Evolutionary conservation across 2,113 vertebrate genomes (phyloP), one percentile per base, ranked within the genome.

Genomic region (Polypterus bichir): DNA sequence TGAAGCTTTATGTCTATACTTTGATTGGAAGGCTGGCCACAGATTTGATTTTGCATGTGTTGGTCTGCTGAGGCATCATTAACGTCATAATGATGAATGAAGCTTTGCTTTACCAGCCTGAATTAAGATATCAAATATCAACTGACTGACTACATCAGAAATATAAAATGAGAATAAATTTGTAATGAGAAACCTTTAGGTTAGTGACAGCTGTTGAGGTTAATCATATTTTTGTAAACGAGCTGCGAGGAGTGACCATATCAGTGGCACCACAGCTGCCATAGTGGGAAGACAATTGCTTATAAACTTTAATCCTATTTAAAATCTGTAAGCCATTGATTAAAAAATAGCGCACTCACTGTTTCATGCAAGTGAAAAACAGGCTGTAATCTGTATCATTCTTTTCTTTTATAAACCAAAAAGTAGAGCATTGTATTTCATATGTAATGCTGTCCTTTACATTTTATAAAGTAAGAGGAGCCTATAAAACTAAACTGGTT

Each of bases 121-220:
- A 2, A 56, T 54, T 62, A 46, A 62, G 44, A 63, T 51, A 11
- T 58, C 57, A 58, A 58, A 49, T 47, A 49, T 49, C 49, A 45
- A 58, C 56, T 45, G 6, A 58, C 56, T 58, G 56, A 58, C 44
- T 58, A 58, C 4, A 45, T 45, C 5, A 58, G 56, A 58, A 58
- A 58, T 5, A 58, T 58, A 58, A 11, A 58, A 58, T 58, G 56
- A 58, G 56, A 58, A 58, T 58, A 58, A 4, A 58, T 44, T 58
- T 27, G 56, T 58, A 58, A 58, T 58, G 56, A 45, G 56, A 4
- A 58, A 45, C 4, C 27, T 58, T 58, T 58, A 58, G 56, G 44
- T 58, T 58, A 58, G 44, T 58, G 56, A 58, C 56, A 58, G 56
- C 56, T 58, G 56, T 58, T 58, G 56, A 3, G 56, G 56, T 58